Evolutionary conservation across 2,797 vertebrate species (phyloP), one percentile per base, ranked within the genome.

Genomic region (Etheostoma nigrum): DNA sequence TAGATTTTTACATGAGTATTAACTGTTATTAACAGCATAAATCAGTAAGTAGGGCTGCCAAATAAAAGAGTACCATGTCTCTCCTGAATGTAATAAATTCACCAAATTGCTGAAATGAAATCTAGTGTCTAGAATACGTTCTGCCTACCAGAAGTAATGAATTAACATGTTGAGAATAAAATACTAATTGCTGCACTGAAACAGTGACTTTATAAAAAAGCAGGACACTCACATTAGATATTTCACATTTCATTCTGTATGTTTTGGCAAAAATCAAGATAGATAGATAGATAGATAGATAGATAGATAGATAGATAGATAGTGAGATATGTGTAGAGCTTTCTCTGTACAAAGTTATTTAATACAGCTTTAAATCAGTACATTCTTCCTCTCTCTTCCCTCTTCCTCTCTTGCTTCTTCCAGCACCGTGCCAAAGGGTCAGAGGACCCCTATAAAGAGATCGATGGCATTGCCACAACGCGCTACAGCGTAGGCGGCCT

Each of bases 401-500:
- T 60, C 40, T 7, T 30, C 21, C 18, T 71, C 44, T 83, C 63
- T 59, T 67, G 9, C 44, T 14, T 57, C 42, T 18, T 80, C 25
- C 95, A 98, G 90, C 97, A 99, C 91, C 97, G 97, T 59, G 95
- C 98, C 87, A 96, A 97, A 89, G 95, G 94, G 67, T 97, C 97
- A 0, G 96, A 97, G 33, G 98, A 99, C 92, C 89, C 92, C 1
- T 99, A 97, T 75, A 99, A 99, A 86, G 98, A 99, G 95, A 99
- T 99, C 2, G 98, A 99, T 85, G 97, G 97, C 2, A 97, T 99
- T 21, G 98, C 98, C 19, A 99, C 98, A 2, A 99, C 98, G 0
- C 97, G 98, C 66, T 99, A 99, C 81, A 99, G 98, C 0, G 97
- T 99, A n/a, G 98, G 98, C 16, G 98, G 98, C 27, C 96, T 99